phyloP scores from a whole-genome alignment of 2,888 invertebrate species.

The Acanthosepion lycidas region DNA sequence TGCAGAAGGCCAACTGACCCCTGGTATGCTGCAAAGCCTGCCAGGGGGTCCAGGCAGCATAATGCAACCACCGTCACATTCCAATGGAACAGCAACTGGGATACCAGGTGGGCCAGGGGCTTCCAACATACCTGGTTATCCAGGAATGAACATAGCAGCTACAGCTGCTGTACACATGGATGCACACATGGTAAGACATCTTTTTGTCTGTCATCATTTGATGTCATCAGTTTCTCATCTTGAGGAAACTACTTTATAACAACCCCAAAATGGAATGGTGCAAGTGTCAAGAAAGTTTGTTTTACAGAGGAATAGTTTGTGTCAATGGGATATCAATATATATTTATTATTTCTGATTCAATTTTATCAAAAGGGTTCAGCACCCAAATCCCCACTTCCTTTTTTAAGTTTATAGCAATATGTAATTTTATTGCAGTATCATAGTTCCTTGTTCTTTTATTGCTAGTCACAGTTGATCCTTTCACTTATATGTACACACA shows the following conservation, averaged over 20 bases:
- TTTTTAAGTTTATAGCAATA: background rate
- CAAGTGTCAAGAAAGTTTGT: background rate
- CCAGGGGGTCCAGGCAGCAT: constrained; percentile 57
- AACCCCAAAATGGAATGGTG: background rate
- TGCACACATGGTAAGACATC: constrained; percentile 67
- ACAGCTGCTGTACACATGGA: constrained; percentile 60
- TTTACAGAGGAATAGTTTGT: background rate
- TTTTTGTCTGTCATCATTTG: constrained; percentile 40
- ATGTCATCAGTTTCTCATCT: background rate
- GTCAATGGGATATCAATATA: background rate
- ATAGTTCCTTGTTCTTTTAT: background rate
- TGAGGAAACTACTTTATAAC: background rate
- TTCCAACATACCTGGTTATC: constrained; percentile 56
- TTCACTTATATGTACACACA: background rate
- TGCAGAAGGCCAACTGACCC: constrained; percentile 84
- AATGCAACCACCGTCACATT: constrained; percentile 72
- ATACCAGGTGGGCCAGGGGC: constrained; percentile 65
- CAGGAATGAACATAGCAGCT: constrained; percentile 47
- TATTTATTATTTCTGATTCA: too few relatives aligned
- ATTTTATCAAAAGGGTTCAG: too few relatives aligned
- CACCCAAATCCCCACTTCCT: too few relatives aligned
- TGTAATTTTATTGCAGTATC: background rate
- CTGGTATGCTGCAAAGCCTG: constrained; percentile 61
- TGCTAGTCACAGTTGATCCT: background rate
- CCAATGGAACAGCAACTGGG: constrained; percentile 77